phyloP scores from a whole-genome alignment of 2,888 invertebrate genomes.

The Scaptomyza flava region DNA sequence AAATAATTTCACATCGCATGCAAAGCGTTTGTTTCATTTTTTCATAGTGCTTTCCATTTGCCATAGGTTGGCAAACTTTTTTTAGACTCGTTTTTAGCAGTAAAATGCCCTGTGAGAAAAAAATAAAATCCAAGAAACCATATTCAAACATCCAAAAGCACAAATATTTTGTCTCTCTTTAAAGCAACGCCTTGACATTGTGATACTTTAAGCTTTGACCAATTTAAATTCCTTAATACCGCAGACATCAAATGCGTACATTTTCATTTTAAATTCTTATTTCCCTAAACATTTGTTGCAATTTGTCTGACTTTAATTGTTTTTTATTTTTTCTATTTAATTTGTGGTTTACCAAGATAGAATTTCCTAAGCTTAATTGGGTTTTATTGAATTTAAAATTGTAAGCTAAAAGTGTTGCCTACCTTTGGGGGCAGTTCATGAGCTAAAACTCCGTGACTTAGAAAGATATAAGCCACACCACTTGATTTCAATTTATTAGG shows the following conservation, averaged over 20 bases:
- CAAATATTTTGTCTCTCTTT: not conserved
- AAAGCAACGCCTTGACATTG: not conserved
- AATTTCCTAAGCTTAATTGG: too few relatives aligned
- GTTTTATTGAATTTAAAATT: not conserved
- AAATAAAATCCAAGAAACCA: not conserved
- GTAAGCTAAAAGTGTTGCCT: conserved; percentile 50
- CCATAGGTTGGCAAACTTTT: conserved; percentile 35
- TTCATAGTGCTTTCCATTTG: not conserved
- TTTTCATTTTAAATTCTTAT: conserved; percentile 14
- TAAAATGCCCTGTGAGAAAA: too few relatives aligned
- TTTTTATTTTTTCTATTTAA: not conserved
- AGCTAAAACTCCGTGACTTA: conserved; percentile 12
- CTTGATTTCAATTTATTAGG: conserved; percentile 28
- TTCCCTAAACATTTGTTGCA: not conserved
- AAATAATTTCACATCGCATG: conserved; percentile 40
- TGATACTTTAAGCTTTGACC: not conserved
- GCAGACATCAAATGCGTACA: not conserved
- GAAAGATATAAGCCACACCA: conserved; percentile 37
- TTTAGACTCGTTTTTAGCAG: too few relatives aligned
- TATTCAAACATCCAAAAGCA: not conserved
- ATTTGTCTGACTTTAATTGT: not conserved
- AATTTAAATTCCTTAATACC: not conserved
- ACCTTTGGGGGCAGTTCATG: conserved; percentile 44
- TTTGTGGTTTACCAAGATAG: not conserved
- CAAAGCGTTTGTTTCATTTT: not conserved